phyloP scores from a whole-genome alignment of 2,888 invertebrate species.

The Tetragonisca angustula region DNA sequence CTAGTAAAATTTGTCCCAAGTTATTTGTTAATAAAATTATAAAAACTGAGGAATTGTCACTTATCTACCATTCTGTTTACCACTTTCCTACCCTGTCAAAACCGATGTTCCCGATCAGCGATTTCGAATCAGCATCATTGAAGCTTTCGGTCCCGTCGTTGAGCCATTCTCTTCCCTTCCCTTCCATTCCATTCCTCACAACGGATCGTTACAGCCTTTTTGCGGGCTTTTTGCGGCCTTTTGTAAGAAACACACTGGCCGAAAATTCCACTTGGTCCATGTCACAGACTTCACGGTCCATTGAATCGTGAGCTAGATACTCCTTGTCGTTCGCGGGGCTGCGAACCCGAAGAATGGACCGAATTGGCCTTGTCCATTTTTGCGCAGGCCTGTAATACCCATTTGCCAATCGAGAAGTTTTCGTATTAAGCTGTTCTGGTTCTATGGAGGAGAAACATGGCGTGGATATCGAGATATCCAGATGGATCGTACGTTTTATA shows the following conservation, averaged over 20 bases:
- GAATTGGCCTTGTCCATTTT: conserved; percentile 75
- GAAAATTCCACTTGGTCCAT: conserved; percentile 78
- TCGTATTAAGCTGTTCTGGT: conserved; percentile 54
- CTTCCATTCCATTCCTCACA: conserved; percentile 30
- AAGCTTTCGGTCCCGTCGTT: conserved; percentile 12
- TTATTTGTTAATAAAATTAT: background rate
- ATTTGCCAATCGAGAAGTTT: conserved; percentile 52
- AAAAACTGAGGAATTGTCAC: background rate
- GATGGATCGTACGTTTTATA: background rate
- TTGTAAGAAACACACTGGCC: conserved; percentile 67
- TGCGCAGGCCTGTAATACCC: conserved; percentile 56
- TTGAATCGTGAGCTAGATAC: conserved; percentile 66
- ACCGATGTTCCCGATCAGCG: conserved; percentile 47
- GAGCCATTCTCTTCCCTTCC: conserved; percentile 44
- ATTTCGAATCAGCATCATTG: conserved; percentile 30
- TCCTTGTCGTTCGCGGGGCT: conserved; percentile 72
- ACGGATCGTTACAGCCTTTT: conserved; percentile 54
- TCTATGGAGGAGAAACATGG: background rate
- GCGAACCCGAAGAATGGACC: conserved; percentile 75
- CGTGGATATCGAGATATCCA: background rate
- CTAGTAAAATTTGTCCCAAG: no score
- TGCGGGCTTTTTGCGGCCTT: conserved; percentile 69
- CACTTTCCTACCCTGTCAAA: conserved; percentile 26
- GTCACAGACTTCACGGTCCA: conserved; percentile 77
- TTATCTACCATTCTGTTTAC: background rate